phyloP scores from a whole-genome alignment of 2,888 invertebrate genomes.

The Aspidiotus destructor region DNA sequence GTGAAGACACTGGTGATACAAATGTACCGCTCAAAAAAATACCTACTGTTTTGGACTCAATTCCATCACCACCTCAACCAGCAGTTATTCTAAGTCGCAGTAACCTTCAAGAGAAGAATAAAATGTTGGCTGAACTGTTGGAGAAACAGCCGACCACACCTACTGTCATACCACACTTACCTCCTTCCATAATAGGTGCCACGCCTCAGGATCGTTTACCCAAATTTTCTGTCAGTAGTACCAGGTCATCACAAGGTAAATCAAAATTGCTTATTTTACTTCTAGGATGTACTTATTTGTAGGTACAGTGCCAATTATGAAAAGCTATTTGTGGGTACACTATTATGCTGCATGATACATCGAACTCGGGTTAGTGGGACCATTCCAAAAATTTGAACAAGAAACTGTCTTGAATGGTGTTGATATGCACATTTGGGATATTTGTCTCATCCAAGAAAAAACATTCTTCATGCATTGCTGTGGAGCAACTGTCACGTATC shows the following conservation, averaged over 20 bases:
- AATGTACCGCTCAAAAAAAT: conserved; percentile 45
- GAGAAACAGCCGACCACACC: conserved; percentile 62
- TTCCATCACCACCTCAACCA: conserved; percentile 30
- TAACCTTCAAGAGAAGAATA: conserved; percentile 69
- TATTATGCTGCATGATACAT: too few relatives aligned
- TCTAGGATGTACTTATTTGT: too few relatives aligned
- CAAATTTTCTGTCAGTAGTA: conserved; percentile 36
- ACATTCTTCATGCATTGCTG: too few relatives aligned
- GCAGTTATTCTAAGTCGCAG: conserved; percentile 42
- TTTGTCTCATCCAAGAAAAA: too few relatives aligned
- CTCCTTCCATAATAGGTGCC: conserved; percentile 54
- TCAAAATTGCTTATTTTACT: background rate
- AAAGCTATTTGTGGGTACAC: too few relatives aligned
- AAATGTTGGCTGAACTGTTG: conserved; percentile 72
- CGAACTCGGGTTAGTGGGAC: too few relatives aligned
- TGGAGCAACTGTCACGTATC: too few relatives aligned
- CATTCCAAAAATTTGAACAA: too few relatives aligned
- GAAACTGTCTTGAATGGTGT: too few relatives aligned
- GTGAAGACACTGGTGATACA: conserved; percentile 51
- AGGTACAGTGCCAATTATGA: too few relatives aligned
- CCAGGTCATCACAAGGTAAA: conserved; percentile 14
- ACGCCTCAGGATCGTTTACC: conserved; percentile 62
- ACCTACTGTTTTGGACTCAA: conserved; percentile 35
- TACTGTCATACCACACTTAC: conserved; percentile 54
- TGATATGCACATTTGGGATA: too few relatives aligned